Conservation (phyloP, 1,140 invertebrate species). For the Brachionus koreanus region DNA sequence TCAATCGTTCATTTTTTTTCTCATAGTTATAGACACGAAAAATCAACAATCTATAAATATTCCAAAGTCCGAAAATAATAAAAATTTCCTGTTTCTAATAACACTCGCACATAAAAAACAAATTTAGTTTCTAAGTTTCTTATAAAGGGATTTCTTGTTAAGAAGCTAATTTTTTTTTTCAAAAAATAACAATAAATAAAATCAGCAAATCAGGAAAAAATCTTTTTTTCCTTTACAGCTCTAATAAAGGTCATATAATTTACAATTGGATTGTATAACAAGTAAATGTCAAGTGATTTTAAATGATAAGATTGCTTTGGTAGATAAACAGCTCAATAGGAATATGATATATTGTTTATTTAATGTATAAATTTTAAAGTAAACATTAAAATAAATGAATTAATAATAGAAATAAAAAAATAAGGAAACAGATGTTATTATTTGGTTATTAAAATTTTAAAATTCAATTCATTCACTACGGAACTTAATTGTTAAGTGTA, state of each 20-base stretch:
- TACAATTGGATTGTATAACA: not conserved
- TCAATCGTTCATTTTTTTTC: not conserved
- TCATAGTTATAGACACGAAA: slow-evolving; percentile 1
- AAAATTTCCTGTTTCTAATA: not conserved
- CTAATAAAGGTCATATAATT: not conserved
- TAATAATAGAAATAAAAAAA: not conserved
- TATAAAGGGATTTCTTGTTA: not conserved
- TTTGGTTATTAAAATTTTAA: not conserved
- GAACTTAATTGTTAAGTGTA: not conserved
- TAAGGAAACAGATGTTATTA: not conserved
- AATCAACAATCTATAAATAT: slow-evolving; percentile 5
- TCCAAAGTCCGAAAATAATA: not conserved
- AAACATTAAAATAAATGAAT: not conserved
- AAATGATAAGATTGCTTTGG: not conserved
- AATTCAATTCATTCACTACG: not conserved
- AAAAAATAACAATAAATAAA: not conserved
- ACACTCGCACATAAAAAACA: not conserved
- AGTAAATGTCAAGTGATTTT: not conserved
- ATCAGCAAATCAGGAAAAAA: not conserved
- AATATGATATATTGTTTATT: not conserved
- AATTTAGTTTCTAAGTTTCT: not conserved
- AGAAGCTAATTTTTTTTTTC: not conserved
- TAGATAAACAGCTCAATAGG: not conserved
- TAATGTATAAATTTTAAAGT: not conserved
- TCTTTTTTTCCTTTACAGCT: not conserved